Base-by-base conservation (phyloP, 2,797 vertebrate species). In the Oryzias dopingdopingensis region DNA sequence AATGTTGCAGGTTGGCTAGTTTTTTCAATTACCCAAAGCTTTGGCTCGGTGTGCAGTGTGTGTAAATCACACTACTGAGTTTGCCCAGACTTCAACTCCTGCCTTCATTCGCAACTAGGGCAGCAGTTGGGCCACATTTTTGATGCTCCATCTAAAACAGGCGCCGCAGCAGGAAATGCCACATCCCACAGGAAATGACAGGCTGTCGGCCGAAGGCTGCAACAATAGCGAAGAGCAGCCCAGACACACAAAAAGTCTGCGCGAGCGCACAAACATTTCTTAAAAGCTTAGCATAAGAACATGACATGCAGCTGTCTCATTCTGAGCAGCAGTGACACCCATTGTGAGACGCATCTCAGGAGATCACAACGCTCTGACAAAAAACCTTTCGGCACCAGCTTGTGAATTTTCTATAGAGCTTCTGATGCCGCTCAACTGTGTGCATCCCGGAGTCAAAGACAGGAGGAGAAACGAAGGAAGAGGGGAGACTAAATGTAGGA, bases 241-340 rank as follows among this genome's bases (percentile, higher is more conserved):
- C 59, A 67, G 56, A 65, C 32, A 41, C 63, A 50, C 59, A 61
- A 49, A 66, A 54, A 62, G n/a, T 64, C 42, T 32, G 32, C 51
- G 51, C 56, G 60, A 16, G 37, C 65, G 1, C 70, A 59, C 66
- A 72, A 65, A 60, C 65, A 62, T 67, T 80, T 81, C 60, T 58
- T 79, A 66, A 79, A 68, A 82, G 72, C 86, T 79, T 80, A 83
- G 83, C 84, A 67, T 69, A 83, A 80, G 76, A 81, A 63, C 52
- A 23, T 50, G 18, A 69, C 52, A 12, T 22, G 64, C 73, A 50
- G 68, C 73, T 61, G 64, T 66, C 72, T 73, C 48, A 2, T 69
- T 71, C 62, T 67, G 58, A 76, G 62, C 62, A 46, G 48, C 37
- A 2, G 60, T 68, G 72, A 75, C 76, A 73, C 49, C 72, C 65